Evolutionary conservation across 2,113 vertebrate species (phyloP), one percentile per base, ranked within the genome.

Genomic region (Lampris incognitus): DNA sequence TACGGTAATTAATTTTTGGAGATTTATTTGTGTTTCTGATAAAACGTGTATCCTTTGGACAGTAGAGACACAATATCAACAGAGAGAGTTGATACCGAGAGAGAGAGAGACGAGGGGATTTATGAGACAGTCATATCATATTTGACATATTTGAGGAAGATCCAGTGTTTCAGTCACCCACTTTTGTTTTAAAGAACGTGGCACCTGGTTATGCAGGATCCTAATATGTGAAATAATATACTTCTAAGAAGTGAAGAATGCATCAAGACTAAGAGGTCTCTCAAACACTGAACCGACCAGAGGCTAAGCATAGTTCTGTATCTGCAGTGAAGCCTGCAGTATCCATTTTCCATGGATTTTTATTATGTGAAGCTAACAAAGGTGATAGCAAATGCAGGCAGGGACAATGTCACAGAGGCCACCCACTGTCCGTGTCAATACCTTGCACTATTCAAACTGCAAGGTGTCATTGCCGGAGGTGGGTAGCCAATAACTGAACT

Each of bases 371-470:
- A 24, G 1, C 66, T 51, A 7, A 66, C 44, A 62, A 44, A 69
- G 13, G 11, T 78, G 61, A 39, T 69, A 75, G 50, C 59, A 78
- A 76, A 80, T 70, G 1, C 69, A 79, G 82, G 76, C 13, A 68
- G 64, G 66, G 66, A 71, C 69, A 46, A 3, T 46, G 4, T 66
- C 69, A 66, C 71, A 72, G 59, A 78, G 49, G 67, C 75, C 67
- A 9, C 88, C 76, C 83, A 87, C 73, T 63, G 50, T 82, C 66
- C 74, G 73, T 84, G 79, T 81, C 74, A 74, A 69, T 72, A 72
- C 62, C 77, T 24, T 65, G 67, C 74, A 55, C 49, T 13, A 9
- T 39, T 4, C 7, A 46, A 71, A 74, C 78, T 71, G 65, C 83
- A 67, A 83, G 86, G 50, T 63, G 65, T 66, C 6, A 67, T 72